phyloP scores from a whole-genome alignment of 2,888 invertebrate genomes.

The Mactromeris polynyma region DNA sequence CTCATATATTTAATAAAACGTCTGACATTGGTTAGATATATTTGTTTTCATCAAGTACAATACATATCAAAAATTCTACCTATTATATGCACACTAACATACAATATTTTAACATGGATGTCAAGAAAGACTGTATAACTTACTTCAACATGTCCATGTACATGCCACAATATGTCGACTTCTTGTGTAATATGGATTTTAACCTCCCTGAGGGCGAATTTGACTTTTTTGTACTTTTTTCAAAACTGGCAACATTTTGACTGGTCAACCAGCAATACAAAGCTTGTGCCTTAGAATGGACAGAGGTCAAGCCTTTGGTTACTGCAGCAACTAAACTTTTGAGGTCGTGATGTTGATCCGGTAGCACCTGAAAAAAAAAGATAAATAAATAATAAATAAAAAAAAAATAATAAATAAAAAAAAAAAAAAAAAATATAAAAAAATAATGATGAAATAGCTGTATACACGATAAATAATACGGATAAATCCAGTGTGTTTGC shows the following conservation, averaged over 20 bases:
- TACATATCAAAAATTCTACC: no score
- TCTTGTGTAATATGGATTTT: conserved; percentile 75
- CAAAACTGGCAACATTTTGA: conserved; percentile 72
- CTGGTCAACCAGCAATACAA: conserved; percentile 80
- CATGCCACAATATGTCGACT: conserved; percentile 70
- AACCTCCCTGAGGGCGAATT: conserved; percentile 74
- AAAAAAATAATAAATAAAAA: no score
- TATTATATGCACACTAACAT: no score
- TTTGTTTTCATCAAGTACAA: no score
- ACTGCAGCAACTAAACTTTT: conserved; percentile 78
- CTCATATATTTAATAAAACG: no score
- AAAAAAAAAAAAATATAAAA: no score
- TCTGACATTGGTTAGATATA: no score
- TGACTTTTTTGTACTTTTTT: conserved; percentile 68
- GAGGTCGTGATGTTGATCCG: conserved; percentile 76
- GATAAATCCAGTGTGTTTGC: no score
- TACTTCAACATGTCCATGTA: conserved; percentile 81
- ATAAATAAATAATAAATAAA: background rate
- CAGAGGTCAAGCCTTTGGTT: conserved; percentile 74
- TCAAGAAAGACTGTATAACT: conserved; percentile 48
- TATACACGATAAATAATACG: no score
- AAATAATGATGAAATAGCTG: no score
- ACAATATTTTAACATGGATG: no score
- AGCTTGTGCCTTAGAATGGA: conserved; percentile 77
- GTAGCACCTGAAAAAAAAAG: conserved; percentile 74